phyloP scores from a whole-genome alignment of 1,140 invertebrate species.

The Heliconius nattereri region DNA sequence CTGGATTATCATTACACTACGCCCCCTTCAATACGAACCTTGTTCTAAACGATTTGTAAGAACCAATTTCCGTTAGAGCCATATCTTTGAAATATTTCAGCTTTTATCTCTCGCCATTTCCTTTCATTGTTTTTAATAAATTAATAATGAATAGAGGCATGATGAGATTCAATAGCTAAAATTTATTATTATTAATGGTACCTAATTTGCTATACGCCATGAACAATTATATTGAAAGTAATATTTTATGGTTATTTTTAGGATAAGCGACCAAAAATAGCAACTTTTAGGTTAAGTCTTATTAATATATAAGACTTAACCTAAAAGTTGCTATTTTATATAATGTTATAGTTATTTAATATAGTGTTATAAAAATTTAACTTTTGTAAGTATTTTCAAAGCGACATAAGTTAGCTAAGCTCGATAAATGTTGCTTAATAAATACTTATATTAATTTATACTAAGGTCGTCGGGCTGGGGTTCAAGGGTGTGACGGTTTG shows the following conservation, averaged over 20 bases:
- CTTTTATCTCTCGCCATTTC: conserved; percentile 39
- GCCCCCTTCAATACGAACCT: conserved; percentile 27
- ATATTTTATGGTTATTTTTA: not conserved
- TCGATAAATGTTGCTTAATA: too few species aligned
- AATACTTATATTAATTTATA: too few species aligned
- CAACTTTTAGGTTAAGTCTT: too few species aligned
- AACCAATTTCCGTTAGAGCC: conserved; percentile 35
- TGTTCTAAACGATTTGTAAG: conserved; percentile 37
- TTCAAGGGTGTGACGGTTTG: too few species aligned
- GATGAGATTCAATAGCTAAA: conserved; percentile 27
- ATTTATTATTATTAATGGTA: conserved; percentile 38
- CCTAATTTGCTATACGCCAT: conserved; percentile 18
- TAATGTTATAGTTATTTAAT: too few species aligned
- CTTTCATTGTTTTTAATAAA: conserved; percentile 40
- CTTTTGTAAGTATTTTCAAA: too few species aligned
- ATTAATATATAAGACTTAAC: too few species aligned
- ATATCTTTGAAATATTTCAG: conserved; percentile 41
- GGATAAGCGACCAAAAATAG: not conserved
- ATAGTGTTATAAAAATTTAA: too few species aligned
- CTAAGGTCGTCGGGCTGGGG: too few species aligned
- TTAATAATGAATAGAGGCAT: conserved; percentile 36
- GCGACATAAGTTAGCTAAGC: too few species aligned
- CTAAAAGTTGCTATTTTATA: too few species aligned
- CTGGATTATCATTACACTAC: conserved; percentile 24
- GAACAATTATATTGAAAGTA: not conserved